phyloP scores from a whole-genome alignment of 2,113 vertebrate genomes.

The Loxodonta africana region DNA sequence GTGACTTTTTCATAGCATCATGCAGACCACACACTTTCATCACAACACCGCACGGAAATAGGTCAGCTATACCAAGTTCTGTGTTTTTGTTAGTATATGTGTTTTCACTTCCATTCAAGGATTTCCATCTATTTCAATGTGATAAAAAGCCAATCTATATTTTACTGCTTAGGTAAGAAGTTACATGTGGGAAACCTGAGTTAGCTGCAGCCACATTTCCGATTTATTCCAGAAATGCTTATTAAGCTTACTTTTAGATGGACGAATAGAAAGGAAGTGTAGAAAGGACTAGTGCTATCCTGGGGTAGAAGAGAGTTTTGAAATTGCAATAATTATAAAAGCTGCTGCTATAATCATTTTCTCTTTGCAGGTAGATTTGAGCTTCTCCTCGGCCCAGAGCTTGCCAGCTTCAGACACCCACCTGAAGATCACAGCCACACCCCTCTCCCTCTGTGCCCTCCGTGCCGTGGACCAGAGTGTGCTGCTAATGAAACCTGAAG shows the following conservation, averaged over 20 bases:
- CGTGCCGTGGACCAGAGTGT: conserved; percentile 91
- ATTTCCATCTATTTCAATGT: neutral
- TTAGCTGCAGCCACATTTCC: neutral
- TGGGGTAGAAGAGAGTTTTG: neutral
- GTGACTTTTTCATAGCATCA: neutral
- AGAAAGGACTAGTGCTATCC: neutral
- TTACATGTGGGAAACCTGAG: neutral
- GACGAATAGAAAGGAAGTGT: neutral
- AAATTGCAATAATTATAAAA: neutral
- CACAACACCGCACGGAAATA: neutral
- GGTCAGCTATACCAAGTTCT: neutral
- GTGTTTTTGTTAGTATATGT: neutral
- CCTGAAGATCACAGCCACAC: conserved; percentile 87
- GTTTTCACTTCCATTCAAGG: neutral
- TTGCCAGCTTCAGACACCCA: conserved; percentile 88
- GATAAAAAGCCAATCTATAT: neutral
- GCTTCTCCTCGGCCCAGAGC: conserved; percentile 86
- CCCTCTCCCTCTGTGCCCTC: conserved; percentile 92
- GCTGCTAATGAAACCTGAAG: conserved; percentile 89
- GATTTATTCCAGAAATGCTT: neutral
- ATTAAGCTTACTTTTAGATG: neutral
- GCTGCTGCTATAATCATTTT: neutral
- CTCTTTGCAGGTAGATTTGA: conserved; percentile 87
- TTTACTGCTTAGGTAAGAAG: neutral
- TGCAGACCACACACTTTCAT: neutral